Percentiles rank a stretch among this genome's conserved stretches.
Evolutionary conservation across 2,113 vertebrate genomes (phyloP).

Genomic region (Symphodus melops): DNA sequence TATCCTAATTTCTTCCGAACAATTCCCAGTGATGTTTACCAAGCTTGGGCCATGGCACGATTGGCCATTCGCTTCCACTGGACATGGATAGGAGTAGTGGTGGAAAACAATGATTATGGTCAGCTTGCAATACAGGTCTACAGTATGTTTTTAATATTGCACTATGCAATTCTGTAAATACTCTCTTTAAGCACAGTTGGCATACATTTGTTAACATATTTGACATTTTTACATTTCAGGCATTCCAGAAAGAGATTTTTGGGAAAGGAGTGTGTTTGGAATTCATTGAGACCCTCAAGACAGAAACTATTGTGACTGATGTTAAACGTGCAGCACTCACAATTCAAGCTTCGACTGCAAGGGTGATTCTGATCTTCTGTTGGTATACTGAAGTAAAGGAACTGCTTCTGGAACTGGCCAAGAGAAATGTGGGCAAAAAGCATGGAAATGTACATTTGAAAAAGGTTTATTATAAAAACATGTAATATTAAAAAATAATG

Average conservation of each 20-base stretch:
- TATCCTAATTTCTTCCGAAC: constrained; percentile 85
- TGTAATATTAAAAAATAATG: too few relatives aligned
- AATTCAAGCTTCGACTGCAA: constrained; percentile 76
- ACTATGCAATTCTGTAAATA: too few relatives aligned
- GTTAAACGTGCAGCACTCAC: constrained; percentile 64
- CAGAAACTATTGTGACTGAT: constrained; percentile 72
- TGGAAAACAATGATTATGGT: constrained; percentile 80
- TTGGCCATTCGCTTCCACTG: constrained; percentile 77
- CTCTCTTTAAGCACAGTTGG: too few relatives aligned
- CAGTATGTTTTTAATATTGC: background rate
- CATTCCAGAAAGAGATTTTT: constrained; percentile 75
- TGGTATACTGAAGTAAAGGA: constrained; percentile 78
- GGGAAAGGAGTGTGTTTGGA: constrained; percentile 76
- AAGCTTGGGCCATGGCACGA: constrained; percentile 79
- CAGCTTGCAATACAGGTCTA: constrained; percentile 69
- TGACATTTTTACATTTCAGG: constrained; percentile 41
- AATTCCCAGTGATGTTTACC: constrained; percentile 83
- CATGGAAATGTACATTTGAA: too few relatives aligned
- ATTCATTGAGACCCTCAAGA: constrained; percentile 74
- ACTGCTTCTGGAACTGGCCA: constrained; percentile 73
- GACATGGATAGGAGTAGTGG: constrained; percentile 84
- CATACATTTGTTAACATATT: background rate
- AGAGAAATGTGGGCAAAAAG: constrained; percentile 70
- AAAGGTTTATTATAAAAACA: too few relatives aligned
- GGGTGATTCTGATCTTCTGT: constrained; percentile 79